These are phyloP conservation scores for Martes martes DNA, from an alignment of 2,113 vertebrate genomes.

Conservation along the genomic window DNA sequence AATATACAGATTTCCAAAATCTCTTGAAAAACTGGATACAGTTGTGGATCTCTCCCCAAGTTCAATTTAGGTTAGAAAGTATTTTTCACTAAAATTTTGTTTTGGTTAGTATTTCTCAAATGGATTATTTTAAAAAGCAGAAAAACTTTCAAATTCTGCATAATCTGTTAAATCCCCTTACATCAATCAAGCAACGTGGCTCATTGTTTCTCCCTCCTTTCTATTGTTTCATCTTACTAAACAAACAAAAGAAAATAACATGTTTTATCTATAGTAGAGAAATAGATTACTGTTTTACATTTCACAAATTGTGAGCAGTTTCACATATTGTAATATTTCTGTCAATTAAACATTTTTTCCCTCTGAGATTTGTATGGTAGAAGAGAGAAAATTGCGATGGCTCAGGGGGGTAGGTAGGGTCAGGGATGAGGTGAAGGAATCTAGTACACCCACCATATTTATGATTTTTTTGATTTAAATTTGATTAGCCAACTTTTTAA, in stretches of 20 bases:
- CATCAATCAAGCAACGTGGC: neutral
- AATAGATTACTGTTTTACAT: neutral
- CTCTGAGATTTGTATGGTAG: neutral
- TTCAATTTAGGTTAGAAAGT: neutral
- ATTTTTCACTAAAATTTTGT: neutral
- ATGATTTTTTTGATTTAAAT: neutral
- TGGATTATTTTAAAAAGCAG: neutral
- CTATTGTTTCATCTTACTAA: neutral
- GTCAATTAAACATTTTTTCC: neutral
- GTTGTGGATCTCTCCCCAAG: neutral
- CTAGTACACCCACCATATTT: neutral
- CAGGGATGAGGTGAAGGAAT: neutral
- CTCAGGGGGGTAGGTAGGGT: neutral
- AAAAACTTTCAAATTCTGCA: neutral
- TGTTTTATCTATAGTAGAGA: neutral
- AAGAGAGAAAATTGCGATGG: neutral
- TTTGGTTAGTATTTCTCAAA: neutral
- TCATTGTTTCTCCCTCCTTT: conserved; percentile 16
- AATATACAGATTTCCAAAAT: neutral
- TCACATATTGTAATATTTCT: neutral
- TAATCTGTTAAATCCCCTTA: neutral
- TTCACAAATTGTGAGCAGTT: neutral
- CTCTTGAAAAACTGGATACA: neutral
- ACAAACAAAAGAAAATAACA: conserved; percentile 6
- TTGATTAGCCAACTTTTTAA: neutral